These are phyloP conservation scores for Limanda limanda DNA, from an alignment of 2,113 vertebrate genomes.

Conservation along the genomic window DNA sequence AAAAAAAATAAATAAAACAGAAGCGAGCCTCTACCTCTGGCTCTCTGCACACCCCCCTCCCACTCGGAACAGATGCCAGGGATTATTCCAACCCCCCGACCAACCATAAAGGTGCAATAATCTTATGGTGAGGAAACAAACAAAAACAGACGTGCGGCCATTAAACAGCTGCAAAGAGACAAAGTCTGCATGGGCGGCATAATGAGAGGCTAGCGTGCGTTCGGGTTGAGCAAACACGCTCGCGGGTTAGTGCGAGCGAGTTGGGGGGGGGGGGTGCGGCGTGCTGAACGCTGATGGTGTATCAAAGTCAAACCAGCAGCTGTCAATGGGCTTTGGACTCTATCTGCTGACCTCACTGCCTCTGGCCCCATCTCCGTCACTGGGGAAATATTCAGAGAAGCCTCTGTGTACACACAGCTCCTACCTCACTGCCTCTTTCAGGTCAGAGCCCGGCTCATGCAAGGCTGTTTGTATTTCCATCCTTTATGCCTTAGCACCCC, in stretches of 20 bases:
- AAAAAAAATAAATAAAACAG: constrained; percentile 29
- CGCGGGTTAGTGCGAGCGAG: constrained; percentile 57
- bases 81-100: constrained; percentile 83
- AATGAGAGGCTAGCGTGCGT: constrained; percentile 74
- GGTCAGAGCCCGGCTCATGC: constrained; percentile 54
- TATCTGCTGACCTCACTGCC: constrained; percentile 73
- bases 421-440: constrained; percentile 38
- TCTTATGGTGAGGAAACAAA: constrained; percentile 84
- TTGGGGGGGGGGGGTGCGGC: constrained; percentile 24
- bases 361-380: constrained; percentile 56
- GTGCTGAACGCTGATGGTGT: constrained; percentile 74
- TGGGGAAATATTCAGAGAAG: constrained; percentile 69
- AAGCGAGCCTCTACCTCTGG: constrained; percentile 61
- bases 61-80: constrained; percentile 83
- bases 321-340: constrained; percentile 76
- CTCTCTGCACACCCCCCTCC: constrained; percentile 61
- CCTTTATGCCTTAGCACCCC: constrained; percentile 45
- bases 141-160: constrained; percentile 83
- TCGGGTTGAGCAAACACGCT: constrained; percentile 78
- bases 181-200: constrained; percentile 80
- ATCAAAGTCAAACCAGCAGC: constrained; percentile 80
- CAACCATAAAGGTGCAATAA: constrained; percentile 88
- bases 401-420: constrained; percentile 57
- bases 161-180: constrained; percentile 85
- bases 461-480: constrained; percentile 54